Evolutionary conservation across 2,113 vertebrate species (phyloP), one percentile per base, ranked within the genome.

Genomic region (Zootoca vivipara): DNA sequence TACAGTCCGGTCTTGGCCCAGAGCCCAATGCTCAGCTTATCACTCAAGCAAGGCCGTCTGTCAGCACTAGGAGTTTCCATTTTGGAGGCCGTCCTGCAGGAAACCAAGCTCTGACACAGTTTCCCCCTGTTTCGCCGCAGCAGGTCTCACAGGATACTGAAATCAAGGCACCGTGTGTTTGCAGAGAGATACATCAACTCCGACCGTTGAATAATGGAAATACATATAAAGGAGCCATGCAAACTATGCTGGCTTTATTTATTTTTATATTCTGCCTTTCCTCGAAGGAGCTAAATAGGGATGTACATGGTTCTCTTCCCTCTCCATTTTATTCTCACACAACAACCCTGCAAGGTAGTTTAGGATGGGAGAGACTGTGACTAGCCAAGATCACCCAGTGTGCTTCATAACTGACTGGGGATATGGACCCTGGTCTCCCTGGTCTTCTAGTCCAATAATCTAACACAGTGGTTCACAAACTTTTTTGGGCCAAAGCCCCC

Each of bases 91-190:
- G 85, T 93, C 75, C 86, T 91, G 89, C 93, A 96, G 96, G 96
- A 96, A 96, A 88, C 89, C 91, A 84, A 90, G 91, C 92, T 89
- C 92, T 92, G 91, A 93, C 95, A 96, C 82, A 90, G 88, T 92
- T 93, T 95, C 93, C 93, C 95, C 93, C 87, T 91, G 86, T 83
- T 89, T 93, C 91, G 81, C 94, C 90, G 94, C 88, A 82, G 84
- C 85, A 89, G 91, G 89, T 93, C 86, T 94, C 93, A 95, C 94
- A 95, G 95, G 95, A 94, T 94, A 74, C 93, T 87, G 87, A 87
- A 91, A 94, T 90, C 62, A 85, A 94, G 92, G 87, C 74, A 86
- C 88, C 0, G 0, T 85, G 87, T 93, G 92, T 88, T 93, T 35
- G 1, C 0, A 0, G 78, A 10, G 83, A 94, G 92, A 94, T 90